A percentile compares a stretch with the other conserved stretches of the same genome.
phyloP scores from a whole-genome alignment of 1,140 invertebrate species.

The Penaeus indicus region DNA sequence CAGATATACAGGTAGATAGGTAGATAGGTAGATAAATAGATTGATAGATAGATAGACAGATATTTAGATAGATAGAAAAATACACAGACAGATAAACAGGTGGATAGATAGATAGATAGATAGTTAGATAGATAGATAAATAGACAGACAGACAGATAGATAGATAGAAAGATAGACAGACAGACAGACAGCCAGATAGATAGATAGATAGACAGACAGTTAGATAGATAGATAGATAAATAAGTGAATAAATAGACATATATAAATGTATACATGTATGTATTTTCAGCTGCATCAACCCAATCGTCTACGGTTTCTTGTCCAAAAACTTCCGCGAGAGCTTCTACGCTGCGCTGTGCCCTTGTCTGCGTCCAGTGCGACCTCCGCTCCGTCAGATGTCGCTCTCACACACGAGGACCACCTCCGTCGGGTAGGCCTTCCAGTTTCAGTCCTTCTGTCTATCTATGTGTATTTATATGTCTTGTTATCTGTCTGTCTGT shows the following conservation, averaged over 20 bases:
- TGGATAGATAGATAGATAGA: conserved; percentile 20
- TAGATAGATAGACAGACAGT: conserved; percentile 26
- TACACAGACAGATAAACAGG: background rate
- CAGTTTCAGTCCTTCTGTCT: too few relatives aligned
- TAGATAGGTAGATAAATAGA: too few relatives aligned
- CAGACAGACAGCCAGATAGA: background rate
- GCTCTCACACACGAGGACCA: conserved; percentile 49
- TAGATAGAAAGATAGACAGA: conserved; percentile 1
- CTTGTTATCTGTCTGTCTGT: too few relatives aligned
- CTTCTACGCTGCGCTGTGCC: conserved; percentile 56
- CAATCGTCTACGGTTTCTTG: conserved; percentile 85
- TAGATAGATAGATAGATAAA: background rate
- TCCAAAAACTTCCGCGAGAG: conserved; percentile 79
- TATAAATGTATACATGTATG: too few relatives aligned
- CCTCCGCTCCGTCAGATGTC: conserved; percentile 46
- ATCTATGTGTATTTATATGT: too few relatives aligned
- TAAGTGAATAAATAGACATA: background rate
- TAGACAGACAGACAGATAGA: conserved; percentile 27
- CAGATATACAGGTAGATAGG: too few relatives aligned
- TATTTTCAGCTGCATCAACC: conserved; percentile 79
- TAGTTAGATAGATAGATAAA: conserved; percentile 8
- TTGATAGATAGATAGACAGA: background rate
- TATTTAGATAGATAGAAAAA: background rate
- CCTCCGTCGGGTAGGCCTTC: conserved; percentile 47
- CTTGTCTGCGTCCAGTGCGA: conserved; percentile 34